phyloP scores from a whole-genome alignment of 2,113 vertebrate genomes.

The Zosterops lateralis region DNA sequence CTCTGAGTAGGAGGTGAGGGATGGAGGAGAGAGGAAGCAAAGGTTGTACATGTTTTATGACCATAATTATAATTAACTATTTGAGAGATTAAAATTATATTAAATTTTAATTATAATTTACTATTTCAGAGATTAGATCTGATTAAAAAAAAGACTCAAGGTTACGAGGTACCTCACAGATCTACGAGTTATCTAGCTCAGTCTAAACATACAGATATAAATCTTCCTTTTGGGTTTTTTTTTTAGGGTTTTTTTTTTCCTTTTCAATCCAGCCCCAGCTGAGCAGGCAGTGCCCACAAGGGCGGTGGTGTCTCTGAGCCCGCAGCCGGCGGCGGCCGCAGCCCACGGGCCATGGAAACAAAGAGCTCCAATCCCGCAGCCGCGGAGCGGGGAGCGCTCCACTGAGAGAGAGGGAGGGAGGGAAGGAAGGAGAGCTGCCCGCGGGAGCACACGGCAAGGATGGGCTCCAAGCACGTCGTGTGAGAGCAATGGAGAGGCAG shows the following conservation, averaged over 20 bases:
- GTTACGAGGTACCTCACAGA: not conserved
- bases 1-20: not conserved
- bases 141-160: not conserved
- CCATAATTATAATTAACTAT: constrained; percentile 41
- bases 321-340: not conserved
- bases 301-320: not conserved
- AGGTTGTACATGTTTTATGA: constrained; percentile 29
- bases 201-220: not conserved
- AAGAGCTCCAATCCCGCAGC: constrained; percentile 20
- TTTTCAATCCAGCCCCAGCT: not conserved
- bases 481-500: not conserved
- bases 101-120: constrained; percentile 43
- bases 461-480: not conserved
- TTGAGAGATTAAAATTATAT: constrained; percentile 38
- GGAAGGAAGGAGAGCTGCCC: not conserved
- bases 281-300: not conserved
- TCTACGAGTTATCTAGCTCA: not conserved
- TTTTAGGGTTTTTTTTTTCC: too few species aligned
- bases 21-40: not conserved
- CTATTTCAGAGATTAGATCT: constrained; percentile 19
- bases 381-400: not conserved
- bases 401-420: not conserved
- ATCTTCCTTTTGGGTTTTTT: not conserved
- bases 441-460: not conserved
- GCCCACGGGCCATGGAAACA: constrained; percentile 15